Percentiles rank a stretch among this genome's conserved stretches.
phyloP scores from a whole-genome alignment of 1,140 invertebrate species.

The Colletes gigas region DNA sequence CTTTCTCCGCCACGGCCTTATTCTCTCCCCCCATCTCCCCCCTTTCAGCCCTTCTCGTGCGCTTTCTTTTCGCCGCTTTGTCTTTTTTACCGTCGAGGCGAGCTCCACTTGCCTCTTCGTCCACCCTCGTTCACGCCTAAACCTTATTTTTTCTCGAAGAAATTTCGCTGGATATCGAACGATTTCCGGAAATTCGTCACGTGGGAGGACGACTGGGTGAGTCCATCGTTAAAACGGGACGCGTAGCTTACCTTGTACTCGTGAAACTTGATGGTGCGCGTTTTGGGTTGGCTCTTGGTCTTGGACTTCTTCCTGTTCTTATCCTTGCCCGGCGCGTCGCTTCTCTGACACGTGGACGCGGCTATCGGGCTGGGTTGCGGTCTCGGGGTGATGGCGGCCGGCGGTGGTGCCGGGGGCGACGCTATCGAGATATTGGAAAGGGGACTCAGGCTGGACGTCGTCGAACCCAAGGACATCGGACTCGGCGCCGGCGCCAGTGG shows the following conservation, averaged over 20 bases:
- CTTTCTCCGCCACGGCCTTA: neutral
- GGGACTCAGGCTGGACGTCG: slow-evolving; percentile 87
- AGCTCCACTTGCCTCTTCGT: slow-evolving; percentile 18
- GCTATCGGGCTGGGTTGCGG: slow-evolving; percentile 81
- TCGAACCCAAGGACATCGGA: slow-evolving; percentile 84
- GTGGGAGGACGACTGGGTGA: no score
- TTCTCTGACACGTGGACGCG: slow-evolving; percentile 77
- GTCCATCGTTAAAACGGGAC: no score
- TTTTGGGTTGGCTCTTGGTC: slow-evolving; percentile 92
- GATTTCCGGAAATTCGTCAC: no score
- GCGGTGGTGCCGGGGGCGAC: slow-evolving; percentile 81
- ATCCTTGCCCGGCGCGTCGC: slow-evolving; percentile 88
- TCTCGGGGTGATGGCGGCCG: slow-evolving; percentile 81
- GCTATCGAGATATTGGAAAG: slow-evolving; percentile 85
- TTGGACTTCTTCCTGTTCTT: slow-evolving; percentile 96
- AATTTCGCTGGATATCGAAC: no score
- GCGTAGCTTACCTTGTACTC: slow-evolving; percentile 91
- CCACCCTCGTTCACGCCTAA: neutral
- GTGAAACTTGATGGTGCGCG: slow-evolving; percentile 97
- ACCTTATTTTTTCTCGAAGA: no score
- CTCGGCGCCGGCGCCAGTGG: slow-evolving; percentile 83
- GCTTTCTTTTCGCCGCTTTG: slow-evolving; percentile 10
- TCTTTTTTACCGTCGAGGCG: neutral
- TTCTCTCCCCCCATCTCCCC: neutral
- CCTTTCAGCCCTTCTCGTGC: neutral